A percentile compares a stretch with the other conserved stretches of the same genome.
phyloP scores from a whole-genome alignment of 30 jellyfish, hydroid and myxozoan species.

The Turritopsis rubra region DNA sequence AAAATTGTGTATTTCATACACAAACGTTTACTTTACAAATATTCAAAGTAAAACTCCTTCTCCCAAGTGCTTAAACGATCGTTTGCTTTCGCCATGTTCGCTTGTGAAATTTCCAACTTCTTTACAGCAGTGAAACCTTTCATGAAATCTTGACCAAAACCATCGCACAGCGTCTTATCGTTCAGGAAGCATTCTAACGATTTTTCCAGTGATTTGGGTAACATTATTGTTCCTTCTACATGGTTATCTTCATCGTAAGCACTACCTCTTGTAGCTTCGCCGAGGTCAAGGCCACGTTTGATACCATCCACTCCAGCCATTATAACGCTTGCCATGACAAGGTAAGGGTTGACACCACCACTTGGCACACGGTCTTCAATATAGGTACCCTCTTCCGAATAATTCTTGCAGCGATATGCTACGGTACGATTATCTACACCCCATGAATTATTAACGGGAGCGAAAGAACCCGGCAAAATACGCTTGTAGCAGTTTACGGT shows the following conservation, averaged over 20 bases:
- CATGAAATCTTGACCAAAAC: slow-evolving; percentile 27
- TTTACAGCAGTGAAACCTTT: slow-evolving; percentile 16
- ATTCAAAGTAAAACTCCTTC: not conserved
- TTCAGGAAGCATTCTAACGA: slow-evolving; percentile 11
- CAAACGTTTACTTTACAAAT: not conserved
- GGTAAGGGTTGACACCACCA: slow-evolving; percentile 28
- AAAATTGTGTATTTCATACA: not conserved
- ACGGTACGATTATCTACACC: slow-evolving; percentile 26
- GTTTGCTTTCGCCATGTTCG: not conserved
- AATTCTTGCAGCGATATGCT: slow-evolving; percentile 21
- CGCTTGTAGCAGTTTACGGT: slow-evolving; percentile 30
- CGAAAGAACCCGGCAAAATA: slow-evolving; percentile 16
- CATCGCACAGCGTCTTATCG: not conserved
- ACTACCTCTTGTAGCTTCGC: not conserved
- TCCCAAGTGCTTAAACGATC: not conserved
- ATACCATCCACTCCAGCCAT: slow-evolving; percentile 42
- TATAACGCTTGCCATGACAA: slow-evolving; percentile 28
- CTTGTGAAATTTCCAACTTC: slow-evolving; percentile 10
- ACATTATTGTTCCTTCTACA: not conserved
- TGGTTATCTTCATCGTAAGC: not conserved
- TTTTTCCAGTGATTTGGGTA: slow-evolving; percentile 22
- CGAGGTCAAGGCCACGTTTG: slow-evolving; percentile 8
- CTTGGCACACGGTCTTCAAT: slow-evolving; percentile 32
- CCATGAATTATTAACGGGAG: slow-evolving; percentile 28
- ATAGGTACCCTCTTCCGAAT: slow-evolving; percentile 3